Conservation (phyloP, 2,797 vertebrate species). For the Saxicola maurus region DNA sequence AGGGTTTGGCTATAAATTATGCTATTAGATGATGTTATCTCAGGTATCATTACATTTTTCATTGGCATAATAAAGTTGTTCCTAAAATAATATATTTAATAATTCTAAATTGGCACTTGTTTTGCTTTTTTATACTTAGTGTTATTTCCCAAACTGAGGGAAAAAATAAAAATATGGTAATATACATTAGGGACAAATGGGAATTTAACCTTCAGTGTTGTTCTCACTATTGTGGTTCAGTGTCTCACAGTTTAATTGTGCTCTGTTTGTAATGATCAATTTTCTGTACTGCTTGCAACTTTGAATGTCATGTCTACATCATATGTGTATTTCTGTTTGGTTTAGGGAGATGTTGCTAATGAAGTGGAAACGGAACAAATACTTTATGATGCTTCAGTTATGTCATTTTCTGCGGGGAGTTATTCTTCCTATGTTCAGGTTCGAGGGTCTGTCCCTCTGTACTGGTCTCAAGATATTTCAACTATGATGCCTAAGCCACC, state of each 20-base stretch:
- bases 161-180: background rate
- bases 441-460: slow-evolving; percentile 93
- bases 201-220: background rate
- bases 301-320: background rate
- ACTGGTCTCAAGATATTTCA: slow-evolving; percentile 99
- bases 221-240: background rate
- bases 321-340: background rate
- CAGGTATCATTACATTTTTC: background rate
- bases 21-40: background rate
- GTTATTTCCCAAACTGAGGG: background rate
- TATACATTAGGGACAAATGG: background rate
- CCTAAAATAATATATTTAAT: background rate
- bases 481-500: slow-evolving; percentile 99
- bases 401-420: slow-evolving; percentile 90
- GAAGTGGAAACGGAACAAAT: slow-evolving; percentile 99
- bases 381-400: slow-evolving; percentile 91
- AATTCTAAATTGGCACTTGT: background rate
- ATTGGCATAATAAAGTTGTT: background rate
- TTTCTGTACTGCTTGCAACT: background rate
- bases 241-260: background rate
- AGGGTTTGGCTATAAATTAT: background rate
- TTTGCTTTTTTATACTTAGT: background rate
- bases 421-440: slow-evolving; percentile 97
- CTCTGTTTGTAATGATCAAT: background rate
- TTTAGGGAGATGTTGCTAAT: slow-evolving; percentile 94